phyloP scores from a whole-genome alignment of 2,888 invertebrate genomes.

The Drosophila phalerata region DNA sequence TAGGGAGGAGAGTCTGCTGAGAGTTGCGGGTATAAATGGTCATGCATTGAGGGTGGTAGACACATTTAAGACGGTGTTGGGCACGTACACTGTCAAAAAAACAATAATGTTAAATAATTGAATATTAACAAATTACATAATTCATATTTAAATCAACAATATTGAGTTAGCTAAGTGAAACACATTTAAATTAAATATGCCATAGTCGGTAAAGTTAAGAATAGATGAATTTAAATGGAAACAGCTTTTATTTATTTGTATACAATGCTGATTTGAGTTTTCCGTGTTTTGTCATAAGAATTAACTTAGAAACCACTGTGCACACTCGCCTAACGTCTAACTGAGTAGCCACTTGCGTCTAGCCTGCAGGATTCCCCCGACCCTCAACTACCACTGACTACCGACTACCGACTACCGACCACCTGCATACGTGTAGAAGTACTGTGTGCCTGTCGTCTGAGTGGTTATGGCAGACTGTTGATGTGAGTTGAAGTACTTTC shows the following conservation, averaged over 20 bases:
- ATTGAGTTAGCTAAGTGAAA: no score
- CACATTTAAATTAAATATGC: no score
- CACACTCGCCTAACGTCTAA: constrained; percentile 3
- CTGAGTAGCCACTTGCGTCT: constrained; percentile 33
- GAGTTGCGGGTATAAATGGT: constrained; percentile 1
- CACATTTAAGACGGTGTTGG: background rate
- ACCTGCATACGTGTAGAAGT: constrained; percentile 33
- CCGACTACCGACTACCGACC: background rate
- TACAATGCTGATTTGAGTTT: constrained; percentile 9
- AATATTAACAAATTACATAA: background rate
- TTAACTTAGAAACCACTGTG: constrained; percentile 30
- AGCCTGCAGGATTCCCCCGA: constrained; percentile 20
- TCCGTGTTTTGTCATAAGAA: background rate
- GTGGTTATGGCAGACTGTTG: constrained; percentile 60
- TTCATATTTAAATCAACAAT: no score
- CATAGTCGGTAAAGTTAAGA: no score
- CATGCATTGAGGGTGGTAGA: background rate
- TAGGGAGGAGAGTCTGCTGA: background rate
- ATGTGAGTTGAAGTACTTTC: constrained; percentile 67
- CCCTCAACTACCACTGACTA: background rate
- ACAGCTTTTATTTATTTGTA: background rate
- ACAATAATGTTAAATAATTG: rapidly evolving
- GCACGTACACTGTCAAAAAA: background rate
- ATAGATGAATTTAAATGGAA: no score
- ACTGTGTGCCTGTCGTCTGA: constrained; percentile 49